phyloP scores from a whole-genome alignment of 2,797 vertebrate genomes.

The Otus scops region DNA sequence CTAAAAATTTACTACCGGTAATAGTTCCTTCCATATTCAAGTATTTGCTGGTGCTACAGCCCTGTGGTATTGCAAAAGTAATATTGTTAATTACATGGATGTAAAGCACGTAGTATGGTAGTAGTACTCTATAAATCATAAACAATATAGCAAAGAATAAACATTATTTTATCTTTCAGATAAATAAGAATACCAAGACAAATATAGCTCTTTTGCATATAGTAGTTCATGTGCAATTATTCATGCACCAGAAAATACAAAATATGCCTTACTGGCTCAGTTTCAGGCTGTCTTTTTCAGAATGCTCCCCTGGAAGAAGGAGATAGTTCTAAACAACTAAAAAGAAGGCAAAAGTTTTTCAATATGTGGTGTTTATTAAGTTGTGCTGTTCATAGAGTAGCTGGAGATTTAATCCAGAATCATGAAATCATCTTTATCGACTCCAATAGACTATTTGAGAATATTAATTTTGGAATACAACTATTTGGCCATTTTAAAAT shows the following conservation, averaged over 20 bases:
- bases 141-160: neutral
- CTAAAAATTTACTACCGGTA: neutral
- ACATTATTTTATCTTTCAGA: neutral
- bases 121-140: neutral
- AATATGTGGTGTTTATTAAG: neutral
- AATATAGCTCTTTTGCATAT: neutral
- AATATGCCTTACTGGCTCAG: neutral
- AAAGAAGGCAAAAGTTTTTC: neutral
- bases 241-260: neutral
- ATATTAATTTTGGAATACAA: neutral
- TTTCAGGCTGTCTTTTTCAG: neutral
- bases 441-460: neutral
- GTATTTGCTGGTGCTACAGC: neutral
- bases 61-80: neutral
- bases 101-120: neutral
- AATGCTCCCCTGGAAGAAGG: neutral
- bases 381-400: neutral
- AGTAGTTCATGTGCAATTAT: neutral
- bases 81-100: neutral
- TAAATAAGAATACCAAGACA: neutral
- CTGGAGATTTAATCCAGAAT: neutral
- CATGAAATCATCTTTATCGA: neutral
- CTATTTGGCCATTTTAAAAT: neutral
- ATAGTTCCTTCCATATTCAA: neutral
- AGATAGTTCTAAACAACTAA: neutral